Conservation (phyloP, 1,140 invertebrate species). For the Acromyrmex echinatior region DNA sequence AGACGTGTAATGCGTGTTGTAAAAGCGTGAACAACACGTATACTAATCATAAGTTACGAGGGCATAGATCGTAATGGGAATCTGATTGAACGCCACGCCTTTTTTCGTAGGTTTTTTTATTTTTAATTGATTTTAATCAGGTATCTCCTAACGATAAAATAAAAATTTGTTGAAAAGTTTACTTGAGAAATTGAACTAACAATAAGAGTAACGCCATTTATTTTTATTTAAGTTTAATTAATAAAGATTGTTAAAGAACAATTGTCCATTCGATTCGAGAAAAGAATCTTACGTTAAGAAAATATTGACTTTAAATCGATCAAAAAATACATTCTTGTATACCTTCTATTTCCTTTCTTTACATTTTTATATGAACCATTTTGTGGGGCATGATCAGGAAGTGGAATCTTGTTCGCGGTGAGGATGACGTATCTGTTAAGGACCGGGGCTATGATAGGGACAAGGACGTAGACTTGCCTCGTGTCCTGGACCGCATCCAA, state of each 20-base stretch:
- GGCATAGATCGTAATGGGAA: not conserved
- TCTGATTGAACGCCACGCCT: slow-evolving; percentile 11
- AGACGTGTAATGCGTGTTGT: slow-evolving; percentile 9
- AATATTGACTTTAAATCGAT: not conserved
- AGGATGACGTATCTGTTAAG: slow-evolving; percentile 68
- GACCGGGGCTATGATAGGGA: slow-evolving; percentile 50
- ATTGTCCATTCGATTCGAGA: not conserved
- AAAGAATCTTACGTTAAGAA: not conserved
- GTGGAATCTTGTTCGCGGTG: slow-evolving; percentile 18
- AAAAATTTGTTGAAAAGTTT: slow-evolving; percentile 6
- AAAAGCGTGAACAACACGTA: slow-evolving; percentile 26
- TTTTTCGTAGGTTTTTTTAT: not conserved
- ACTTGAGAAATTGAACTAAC: slow-evolving; percentile 1
- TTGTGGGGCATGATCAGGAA: not conserved
- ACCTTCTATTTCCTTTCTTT: not conserved
- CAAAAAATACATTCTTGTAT: not conserved
- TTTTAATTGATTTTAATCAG: slow-evolving; percentile 15
- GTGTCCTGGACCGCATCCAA: slow-evolving; percentile 79
- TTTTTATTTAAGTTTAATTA: not conserved
- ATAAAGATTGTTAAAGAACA: too few species aligned
- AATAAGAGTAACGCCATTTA: not conserved
- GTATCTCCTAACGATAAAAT: not conserved
- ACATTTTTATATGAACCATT: not conserved
- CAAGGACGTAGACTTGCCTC: slow-evolving; percentile 26
- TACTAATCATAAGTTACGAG: not conserved